A percentile compares a stretch with the other conserved stretches of the same genome.
Evolutionary conservation across 2,888 invertebrate genomes (phyloP).

Genomic region (Pheosia gnoma): DNA sequence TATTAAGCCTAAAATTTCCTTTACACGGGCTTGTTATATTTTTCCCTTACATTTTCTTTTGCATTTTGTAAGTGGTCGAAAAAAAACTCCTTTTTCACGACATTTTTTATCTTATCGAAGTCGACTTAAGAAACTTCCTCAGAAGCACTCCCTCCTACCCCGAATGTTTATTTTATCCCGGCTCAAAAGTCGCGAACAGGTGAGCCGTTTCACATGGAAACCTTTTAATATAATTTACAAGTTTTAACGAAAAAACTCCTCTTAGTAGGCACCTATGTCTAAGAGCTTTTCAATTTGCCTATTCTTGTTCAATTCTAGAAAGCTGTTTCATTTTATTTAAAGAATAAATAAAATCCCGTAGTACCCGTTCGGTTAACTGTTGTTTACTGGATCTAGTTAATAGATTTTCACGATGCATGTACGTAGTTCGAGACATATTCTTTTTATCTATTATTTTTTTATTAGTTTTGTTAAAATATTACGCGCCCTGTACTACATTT

Average conservation of each 20-base stretch:
- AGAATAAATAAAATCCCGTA: too few species aligned
- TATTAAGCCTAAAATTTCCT: too few species aligned
- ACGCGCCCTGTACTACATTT: too few species aligned
- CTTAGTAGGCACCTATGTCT: constrained; percentile 23
- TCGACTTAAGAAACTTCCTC: constrained; percentile 3
- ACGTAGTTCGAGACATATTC: constrained; percentile 5
- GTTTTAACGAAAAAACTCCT: constrained; percentile 49
- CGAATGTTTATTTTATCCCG: constrained; percentile 44
- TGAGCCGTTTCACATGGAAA: constrained; percentile 51
- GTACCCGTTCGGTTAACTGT: neutral
- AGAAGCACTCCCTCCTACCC: constrained; percentile 15
- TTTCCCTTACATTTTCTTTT: neutral
- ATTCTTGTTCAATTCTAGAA: constrained; percentile 29
- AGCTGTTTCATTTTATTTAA: constrained; percentile 16
- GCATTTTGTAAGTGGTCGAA: neutral
- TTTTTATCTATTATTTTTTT: too few species aligned
- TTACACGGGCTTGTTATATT: too few species aligned
- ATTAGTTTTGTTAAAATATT: too few species aligned
- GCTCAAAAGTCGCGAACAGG: constrained; percentile 40
- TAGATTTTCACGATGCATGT: neutral
- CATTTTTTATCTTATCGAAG: constrained; percentile 3
- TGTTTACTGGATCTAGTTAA: constrained; percentile 6
- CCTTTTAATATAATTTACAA: constrained; percentile 59
- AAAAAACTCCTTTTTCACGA: neutral
- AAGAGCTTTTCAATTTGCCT: constrained; percentile 43